Conservation (phyloP, 2,888 invertebrate species). For the Nomada fabriciana region DNA sequence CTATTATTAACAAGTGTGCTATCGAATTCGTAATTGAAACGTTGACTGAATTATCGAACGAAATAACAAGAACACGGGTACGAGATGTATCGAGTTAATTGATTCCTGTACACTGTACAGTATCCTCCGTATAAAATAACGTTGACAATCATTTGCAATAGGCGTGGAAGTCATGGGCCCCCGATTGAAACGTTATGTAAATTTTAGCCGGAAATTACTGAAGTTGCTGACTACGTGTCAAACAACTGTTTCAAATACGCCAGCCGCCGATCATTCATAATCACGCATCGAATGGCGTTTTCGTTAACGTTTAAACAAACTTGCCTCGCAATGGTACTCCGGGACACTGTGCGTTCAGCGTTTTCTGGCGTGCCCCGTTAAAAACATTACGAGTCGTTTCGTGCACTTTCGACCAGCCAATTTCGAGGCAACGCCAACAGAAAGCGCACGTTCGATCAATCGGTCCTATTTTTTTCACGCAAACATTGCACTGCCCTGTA, state of each 20-base stretch:
- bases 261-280: background rate
- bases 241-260: background rate
- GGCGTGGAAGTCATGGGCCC: background rate
- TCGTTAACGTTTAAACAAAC: constrained; percentile 33
- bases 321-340: background rate
- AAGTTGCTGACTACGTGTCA: background rate
- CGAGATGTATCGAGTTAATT: constrained; percentile 7
- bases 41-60: constrained; percentile 24
- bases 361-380: background rate
- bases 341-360: background rate
- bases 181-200: background rate
- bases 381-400: constrained; percentile 30
- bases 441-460: background rate
- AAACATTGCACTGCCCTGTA: background rate
- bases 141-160: background rate
- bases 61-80: constrained; percentile 16
- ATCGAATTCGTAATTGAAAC: constrained; percentile 50
- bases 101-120: constrained; percentile 9
- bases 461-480: constrained; percentile 2
- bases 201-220: background rate
- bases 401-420: constrained; percentile 1
- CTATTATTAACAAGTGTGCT: constrained; percentile 46
- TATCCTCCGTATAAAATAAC: background rate
- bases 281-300: background rate
- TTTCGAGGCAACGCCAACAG: constrained; percentile 9